A percentile compares a stretch with the other conserved stretches of the same genome.
phyloP scores from a whole-genome alignment of 2,113 vertebrate genomes.

The Campylomormyrus tamandua region DNA sequence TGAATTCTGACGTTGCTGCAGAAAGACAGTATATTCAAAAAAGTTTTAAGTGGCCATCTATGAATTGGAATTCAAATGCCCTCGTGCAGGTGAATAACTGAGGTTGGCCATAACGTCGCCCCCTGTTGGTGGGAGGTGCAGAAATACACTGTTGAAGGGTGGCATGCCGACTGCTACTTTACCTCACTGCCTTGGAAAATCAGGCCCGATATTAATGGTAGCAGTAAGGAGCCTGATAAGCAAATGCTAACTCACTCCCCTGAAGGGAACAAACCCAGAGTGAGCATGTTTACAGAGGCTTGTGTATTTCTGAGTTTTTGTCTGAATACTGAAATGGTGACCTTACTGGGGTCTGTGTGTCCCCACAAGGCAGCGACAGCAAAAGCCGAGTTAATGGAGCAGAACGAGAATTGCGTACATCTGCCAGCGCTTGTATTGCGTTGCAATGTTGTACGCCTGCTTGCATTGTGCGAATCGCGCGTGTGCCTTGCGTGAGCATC shows the following conservation, averaged over 20 bases:
- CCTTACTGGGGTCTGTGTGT: background rate
- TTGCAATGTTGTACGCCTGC: background rate
- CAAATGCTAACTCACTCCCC: background rate
- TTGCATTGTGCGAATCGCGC: background rate
- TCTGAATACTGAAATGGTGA: background rate
- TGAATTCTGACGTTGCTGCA: background rate
- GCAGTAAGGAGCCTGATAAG: background rate
- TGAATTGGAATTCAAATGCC: background rate
- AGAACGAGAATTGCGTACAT: background rate
- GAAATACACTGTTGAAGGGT: background rate
- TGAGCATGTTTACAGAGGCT: background rate
- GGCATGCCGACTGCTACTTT: background rate
- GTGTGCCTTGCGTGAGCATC: background rate
- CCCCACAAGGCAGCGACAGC: background rate
- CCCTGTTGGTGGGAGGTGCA: slow-evolving; percentile 44
- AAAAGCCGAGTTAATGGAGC: background rate
- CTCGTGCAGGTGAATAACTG: background rate
- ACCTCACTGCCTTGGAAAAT: background rate
- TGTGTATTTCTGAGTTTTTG: background rate
- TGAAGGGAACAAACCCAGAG: background rate
- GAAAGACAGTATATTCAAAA: background rate
- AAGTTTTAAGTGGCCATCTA: background rate
- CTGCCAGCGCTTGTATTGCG: background rate
- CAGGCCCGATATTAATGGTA: background rate
- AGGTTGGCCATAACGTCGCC: slow-evolving; percentile 46